phyloP scores from a whole-genome alignment of 2,888 invertebrate genomes.

The Flexamia atlantica region DNA sequence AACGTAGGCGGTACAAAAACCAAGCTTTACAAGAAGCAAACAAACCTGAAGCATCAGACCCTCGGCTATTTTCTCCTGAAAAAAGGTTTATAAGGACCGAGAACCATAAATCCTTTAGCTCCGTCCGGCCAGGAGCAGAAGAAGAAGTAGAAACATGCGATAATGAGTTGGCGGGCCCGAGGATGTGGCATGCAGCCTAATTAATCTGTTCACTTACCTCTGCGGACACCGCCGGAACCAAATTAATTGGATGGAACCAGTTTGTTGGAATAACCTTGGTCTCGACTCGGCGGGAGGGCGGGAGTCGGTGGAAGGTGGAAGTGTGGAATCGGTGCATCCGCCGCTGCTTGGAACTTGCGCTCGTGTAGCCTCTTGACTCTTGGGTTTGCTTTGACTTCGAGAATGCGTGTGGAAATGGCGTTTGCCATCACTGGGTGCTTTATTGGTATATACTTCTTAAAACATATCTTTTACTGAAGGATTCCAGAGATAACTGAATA shows the following conservation, averaged over 20 bases:
- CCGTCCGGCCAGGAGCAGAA: not conserved
- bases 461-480: too few species aligned
- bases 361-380: too few species aligned
- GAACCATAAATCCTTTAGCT: conserved; percentile 2
- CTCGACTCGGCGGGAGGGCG: too few species aligned
- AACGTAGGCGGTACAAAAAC: not conserved
- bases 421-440: too few species aligned
- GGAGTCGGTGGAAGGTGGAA: not conserved
- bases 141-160: conserved; percentile 17
- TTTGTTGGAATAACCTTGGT: conserved; percentile 34
- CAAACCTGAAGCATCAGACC: not conserved
- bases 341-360: too few species aligned
- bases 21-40: conserved; percentile 22
- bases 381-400: too few species aligned
- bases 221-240: not conserved
- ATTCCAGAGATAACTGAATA: too few species aligned
- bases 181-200: conserved; percentile 8
- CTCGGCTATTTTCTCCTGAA: conserved; percentile 1
- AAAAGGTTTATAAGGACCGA: not conserved
- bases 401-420: too few species aligned
- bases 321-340: not conserved
- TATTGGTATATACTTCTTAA: too few species aligned
- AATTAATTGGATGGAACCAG: conserved; percentile 55
- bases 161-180: conserved; percentile 10
- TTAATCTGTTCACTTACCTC: conserved; percentile 52